Evolutionary conservation across 2,797 vertebrate species (phyloP).

Genomic region (Pangasius macronema): DNA sequence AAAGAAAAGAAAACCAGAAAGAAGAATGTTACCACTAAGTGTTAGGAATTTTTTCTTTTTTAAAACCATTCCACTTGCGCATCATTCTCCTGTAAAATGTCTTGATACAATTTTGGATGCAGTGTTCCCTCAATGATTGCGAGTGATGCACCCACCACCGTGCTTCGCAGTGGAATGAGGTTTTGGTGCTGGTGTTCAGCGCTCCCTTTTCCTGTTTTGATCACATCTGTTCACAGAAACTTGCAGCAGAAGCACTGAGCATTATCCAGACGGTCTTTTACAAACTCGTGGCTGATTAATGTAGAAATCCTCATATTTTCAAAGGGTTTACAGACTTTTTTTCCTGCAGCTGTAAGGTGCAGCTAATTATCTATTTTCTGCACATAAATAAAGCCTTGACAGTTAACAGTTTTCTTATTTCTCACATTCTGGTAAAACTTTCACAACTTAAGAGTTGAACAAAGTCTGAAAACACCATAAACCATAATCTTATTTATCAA

Average conservation of each 20-base stretch:
- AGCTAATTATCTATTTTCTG: background rate
- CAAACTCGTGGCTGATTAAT: background rate
- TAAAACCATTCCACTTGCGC: too few relatives aligned
- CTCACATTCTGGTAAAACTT: too few relatives aligned
- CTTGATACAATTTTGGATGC: too few relatives aligned
- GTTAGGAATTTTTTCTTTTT: too few relatives aligned
- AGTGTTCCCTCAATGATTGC: background rate
- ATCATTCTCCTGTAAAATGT: too few relatives aligned
- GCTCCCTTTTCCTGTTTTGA: background rate
- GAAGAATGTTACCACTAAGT: background rate
- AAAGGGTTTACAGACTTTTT: background rate
- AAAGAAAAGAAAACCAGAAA: background rate
- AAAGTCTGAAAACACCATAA: background rate
- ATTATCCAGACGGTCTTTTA: background rate
- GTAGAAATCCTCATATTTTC: background rate
- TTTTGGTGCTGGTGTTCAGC: background rate
- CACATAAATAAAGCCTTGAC: background rate
- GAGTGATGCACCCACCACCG: background rate
- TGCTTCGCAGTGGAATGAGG: background rate
- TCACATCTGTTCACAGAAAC: background rate
- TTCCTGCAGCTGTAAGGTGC: background rate
- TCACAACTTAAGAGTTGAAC: background rate
- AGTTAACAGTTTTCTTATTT: background rate
- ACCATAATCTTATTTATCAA: background rate
- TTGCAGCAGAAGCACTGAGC: background rate